These are phyloP conservation scores for Pseudomugil tenellus DNA, from an alignment of 2,797 vertebrate genomes.

Conservation along the genomic window DNA sequence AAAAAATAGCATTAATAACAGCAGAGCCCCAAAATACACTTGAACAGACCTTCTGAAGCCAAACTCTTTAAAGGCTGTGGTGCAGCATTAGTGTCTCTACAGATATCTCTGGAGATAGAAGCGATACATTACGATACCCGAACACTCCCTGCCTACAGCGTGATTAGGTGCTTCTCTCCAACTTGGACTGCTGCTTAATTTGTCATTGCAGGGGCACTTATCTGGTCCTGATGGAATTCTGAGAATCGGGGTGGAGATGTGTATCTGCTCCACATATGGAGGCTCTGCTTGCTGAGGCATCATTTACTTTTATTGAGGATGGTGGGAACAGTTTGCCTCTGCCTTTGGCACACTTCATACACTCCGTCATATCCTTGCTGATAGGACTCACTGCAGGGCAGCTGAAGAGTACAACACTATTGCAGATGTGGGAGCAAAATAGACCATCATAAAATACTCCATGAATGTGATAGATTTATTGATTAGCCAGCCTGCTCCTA, in stretches of 20 bases:
- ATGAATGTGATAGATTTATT: constrained; percentile 74
- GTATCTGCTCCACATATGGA: constrained; percentile 32
- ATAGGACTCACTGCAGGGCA: constrained; percentile 1
- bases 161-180: constrained; percentile 58
- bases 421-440: constrained; percentile 48
- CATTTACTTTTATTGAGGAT: constrained; percentile 37
- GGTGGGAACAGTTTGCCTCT: constrained; percentile 13
- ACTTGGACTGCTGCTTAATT: constrained; percentile 59
- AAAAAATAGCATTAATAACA: neutral
- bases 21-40: neutral
- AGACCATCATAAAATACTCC: constrained; percentile 65
- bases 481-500: constrained; percentile 57
- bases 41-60: constrained; percentile 1
- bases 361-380: constrained; percentile 15
- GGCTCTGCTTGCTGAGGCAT: constrained; percentile 35
- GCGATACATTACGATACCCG: constrained; percentile 44
- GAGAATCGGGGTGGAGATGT: constrained; percentile 40
- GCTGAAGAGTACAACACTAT: constrained; percentile 40
- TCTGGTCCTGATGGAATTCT: constrained; percentile 19
- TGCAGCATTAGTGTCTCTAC: constrained; percentile 10
- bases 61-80: neutral
- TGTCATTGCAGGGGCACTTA: constrained; percentile 48
- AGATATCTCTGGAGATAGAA: constrained; percentile 46
- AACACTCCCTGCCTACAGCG: constrained; percentile 17
- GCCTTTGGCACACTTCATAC: constrained; percentile 14